Percentiles rank a stretch among this genome's conserved stretches.
Evolutionary conservation across 2,113 vertebrate species (phyloP).

Genomic region (Rissa tridactyla): DNA sequence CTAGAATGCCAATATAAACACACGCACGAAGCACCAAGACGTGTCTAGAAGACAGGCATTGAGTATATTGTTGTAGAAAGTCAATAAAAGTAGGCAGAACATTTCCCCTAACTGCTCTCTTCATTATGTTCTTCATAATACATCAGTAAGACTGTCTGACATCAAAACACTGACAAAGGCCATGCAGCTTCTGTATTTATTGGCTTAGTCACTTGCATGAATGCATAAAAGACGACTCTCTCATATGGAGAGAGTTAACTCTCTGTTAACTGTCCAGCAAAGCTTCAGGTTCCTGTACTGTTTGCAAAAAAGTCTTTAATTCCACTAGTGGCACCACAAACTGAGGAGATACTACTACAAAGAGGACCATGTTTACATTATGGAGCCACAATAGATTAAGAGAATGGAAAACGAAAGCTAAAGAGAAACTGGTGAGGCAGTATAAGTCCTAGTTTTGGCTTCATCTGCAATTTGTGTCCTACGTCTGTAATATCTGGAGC

Average conservation of each 20-base stretch:
- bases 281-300: not conserved
- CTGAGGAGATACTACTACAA: not conserved
- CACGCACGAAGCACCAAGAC: not conserved
- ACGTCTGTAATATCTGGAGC: not conserved
- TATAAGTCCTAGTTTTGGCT: not conserved
- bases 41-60: not conserved
- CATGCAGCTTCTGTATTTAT: not conserved
- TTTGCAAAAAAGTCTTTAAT: not conserved
- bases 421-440: not conserved
- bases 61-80: not conserved
- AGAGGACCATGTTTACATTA: not conserved
- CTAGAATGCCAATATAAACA: not conserved
- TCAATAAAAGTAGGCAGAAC: not conserved
- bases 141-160: not conserved
- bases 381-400: not conserved
- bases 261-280: not conserved
- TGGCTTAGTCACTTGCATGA: not conserved
- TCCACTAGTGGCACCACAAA: not conserved
- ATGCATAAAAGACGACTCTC: not conserved
- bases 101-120: not conserved
- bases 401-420: not conserved
- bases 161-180: not conserved
- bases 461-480: not conserved
- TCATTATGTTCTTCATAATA: not conserved
- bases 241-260: not conserved